Percentiles rank a stretch among this genome's conserved stretches.
Evolutionary conservation across 2,888 invertebrate genomes (phyloP).

Genomic region (Clivina fossor): DNA sequence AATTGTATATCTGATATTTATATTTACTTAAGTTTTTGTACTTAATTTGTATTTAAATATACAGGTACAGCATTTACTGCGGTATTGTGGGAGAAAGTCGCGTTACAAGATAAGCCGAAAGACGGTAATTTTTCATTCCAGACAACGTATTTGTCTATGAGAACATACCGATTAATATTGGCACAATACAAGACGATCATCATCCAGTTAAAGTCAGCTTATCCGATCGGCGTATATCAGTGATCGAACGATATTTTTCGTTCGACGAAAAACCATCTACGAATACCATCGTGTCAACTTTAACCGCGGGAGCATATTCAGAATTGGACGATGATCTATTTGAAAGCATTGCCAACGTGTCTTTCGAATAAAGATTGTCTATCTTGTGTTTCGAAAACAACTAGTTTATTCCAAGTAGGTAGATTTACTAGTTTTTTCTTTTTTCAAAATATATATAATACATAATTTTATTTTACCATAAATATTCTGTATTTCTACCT

Average conservation of each 20-base stretch:
- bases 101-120: constrained; percentile 74
- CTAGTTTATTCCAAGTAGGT: constrained; percentile 48
- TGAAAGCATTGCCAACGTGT: constrained; percentile 84
- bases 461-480: no score
- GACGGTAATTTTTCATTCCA: constrained; percentile 90
- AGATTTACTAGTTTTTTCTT: no score
- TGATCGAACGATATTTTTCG: constrained; percentile 78
- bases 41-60: no score
- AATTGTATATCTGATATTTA: no score
- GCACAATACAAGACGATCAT: constrained; percentile 74
- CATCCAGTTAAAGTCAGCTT: constrained; percentile 98
- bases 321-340: constrained; percentile 78
- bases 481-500: no score
- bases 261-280: constrained; percentile 91
- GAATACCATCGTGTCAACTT: constrained; percentile 93
- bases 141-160: constrained; percentile 89
- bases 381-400: constrained; percentile 67
- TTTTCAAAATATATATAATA: no score
- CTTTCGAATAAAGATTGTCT: constrained; percentile 73
- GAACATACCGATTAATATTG: constrained; percentile 75
- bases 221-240: constrained; percentile 96
- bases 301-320: constrained; percentile 71
- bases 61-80: constrained; percentile 85
- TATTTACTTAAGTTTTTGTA: no score
- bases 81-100: constrained; percentile 92